Evolutionary conservation across 2,888 invertebrate genomes (phyloP).

Genomic region (Caenorhabditis becei): DNA sequence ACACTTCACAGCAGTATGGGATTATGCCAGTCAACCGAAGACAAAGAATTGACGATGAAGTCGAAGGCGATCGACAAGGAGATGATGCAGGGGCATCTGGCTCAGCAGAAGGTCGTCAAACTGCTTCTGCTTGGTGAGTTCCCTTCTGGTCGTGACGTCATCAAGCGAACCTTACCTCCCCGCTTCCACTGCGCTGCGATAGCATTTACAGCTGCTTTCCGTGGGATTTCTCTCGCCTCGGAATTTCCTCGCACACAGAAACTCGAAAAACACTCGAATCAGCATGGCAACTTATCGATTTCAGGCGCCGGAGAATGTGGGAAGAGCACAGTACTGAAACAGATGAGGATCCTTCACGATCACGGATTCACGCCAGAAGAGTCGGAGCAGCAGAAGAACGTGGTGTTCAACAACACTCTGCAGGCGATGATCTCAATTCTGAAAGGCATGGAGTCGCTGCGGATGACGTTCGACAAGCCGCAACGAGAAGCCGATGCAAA

Average conservation of each 20-base stretch:
- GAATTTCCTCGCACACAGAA: background rate
- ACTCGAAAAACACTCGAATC: background rate
- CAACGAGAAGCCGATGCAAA: conserved; percentile 71
- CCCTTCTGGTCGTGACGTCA: conserved; percentile 5
- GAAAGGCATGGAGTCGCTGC: conserved; percentile 97
- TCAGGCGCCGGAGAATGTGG: conserved; percentile 76
- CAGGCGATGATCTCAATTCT: conserved; percentile 95
- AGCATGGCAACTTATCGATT: conserved; percentile 24
- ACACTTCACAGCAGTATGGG: conserved; percentile 72
- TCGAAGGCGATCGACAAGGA: conserved; percentile 80
- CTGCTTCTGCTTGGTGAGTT: conserved; percentile 72
- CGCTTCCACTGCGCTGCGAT: background rate
- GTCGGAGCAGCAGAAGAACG: conserved; percentile 91
- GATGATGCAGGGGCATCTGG: conserved; percentile 77
- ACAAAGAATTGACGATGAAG: conserved; percentile 77
- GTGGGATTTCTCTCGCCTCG: background rate
- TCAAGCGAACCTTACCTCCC: conserved; percentile 7
- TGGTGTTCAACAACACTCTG: conserved; percentile 93
- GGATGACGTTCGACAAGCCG: conserved; percentile 95
- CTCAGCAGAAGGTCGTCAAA: conserved; percentile 77
- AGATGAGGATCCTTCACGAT: conserved; percentile 89
- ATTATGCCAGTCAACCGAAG: conserved; percentile 79
- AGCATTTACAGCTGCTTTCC: conserved; percentile 15
- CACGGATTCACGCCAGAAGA: conserved; percentile 92
- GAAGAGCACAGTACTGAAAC: conserved; percentile 77